Conservation (phyloP, 2,797 vertebrate species). For the Nasua narica region DNA sequence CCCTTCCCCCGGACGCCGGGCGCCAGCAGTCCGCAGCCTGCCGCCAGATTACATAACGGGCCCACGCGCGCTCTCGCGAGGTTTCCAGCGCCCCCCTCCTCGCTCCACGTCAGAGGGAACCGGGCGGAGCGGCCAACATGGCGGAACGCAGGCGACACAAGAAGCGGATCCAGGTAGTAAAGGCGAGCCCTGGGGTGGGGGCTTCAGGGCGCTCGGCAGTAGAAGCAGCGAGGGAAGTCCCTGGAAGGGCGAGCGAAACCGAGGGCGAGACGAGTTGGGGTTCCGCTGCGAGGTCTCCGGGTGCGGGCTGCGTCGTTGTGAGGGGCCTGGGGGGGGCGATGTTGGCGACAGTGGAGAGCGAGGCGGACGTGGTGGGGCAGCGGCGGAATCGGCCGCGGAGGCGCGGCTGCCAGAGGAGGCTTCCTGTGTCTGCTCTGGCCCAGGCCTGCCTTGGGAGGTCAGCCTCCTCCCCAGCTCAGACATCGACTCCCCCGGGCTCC, state of each 20-base stretch:
- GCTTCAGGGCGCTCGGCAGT: neutral
- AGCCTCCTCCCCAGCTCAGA: neutral
- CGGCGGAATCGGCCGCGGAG: neutral
- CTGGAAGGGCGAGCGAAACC: neutral
- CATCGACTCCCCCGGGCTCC: neutral
- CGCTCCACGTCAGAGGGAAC: constrained; percentile 84
- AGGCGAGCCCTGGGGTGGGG: neutral
- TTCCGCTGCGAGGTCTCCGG: neutral
- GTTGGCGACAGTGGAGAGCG: neutral
- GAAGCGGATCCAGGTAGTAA: constrained; percentile 95
- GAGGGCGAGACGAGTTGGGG: neutral
- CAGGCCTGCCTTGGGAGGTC: neutral
- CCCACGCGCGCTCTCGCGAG: constrained; percentile 80
- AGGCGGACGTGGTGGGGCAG: neutral
- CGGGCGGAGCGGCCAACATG: constrained; percentile 90
- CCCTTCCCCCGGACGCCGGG: accelerated
- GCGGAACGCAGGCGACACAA: constrained; percentile 98
- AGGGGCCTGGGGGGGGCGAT: neutral
- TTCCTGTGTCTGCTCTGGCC: neutral
- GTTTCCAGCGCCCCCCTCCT: neutral
- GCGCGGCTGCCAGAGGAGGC: neutral
- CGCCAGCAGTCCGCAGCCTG: no score
- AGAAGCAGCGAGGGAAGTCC: neutral
- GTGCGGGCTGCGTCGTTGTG: neutral
- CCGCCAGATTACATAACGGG: constrained; percentile 57